A percentile compares a stretch with the other conserved stretches of the same genome.
Evolutionary conservation across 1,140 invertebrate species (phyloP).

Genomic region (Papilio polytes): DNA sequence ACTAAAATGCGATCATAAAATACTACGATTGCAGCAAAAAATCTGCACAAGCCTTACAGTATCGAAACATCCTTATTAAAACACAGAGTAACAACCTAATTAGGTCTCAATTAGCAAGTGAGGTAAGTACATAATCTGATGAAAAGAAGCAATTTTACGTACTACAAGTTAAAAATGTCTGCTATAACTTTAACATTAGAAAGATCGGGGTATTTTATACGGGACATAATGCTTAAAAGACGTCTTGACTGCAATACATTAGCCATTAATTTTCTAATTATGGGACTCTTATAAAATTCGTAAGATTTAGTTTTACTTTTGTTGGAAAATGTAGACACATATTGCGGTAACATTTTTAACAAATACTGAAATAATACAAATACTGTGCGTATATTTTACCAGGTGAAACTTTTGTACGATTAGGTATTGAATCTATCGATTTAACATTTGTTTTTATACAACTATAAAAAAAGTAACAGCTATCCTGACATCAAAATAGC

Average conservation of each 20-base stretch:
- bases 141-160: background rate
- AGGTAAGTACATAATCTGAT: too few species aligned
- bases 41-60: background rate
- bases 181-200: background rate
- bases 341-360: background rate
- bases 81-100: background rate
- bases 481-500: conserved; percentile 17
- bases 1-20: conserved; percentile 19
- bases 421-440: background rate
- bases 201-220: too few species aligned
- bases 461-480: conserved; percentile 15
- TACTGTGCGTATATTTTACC: background rate
- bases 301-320: background rate
- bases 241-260: too few species aligned
- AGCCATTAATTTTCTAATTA: too few species aligned
- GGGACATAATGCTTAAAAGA: too few species aligned
- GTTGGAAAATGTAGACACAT: background rate
- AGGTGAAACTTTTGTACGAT: conserved; percentile 1
- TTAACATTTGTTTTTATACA: conserved; percentile 26
- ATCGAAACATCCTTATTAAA: background rate
- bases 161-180: background rate
- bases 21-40: conserved; percentile 11
- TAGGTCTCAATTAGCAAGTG: background rate
- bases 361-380: too few species aligned
- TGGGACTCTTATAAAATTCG: too few species aligned